These are phyloP conservation scores for Parochlus steinenii DNA, from an alignment of 2,888 invertebrate species.

Conservation along the genomic window DNA sequence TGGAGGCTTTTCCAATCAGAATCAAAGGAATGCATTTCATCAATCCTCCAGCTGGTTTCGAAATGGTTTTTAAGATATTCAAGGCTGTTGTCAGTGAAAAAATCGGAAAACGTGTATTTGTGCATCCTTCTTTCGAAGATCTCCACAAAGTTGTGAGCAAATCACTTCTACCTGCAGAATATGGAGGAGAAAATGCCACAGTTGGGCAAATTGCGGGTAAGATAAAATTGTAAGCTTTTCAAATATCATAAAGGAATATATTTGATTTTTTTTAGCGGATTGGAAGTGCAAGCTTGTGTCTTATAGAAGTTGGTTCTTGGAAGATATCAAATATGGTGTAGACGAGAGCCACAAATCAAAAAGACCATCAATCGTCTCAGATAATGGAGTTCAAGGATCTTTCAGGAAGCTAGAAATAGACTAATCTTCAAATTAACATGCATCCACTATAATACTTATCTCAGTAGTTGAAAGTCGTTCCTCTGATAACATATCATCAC, in stretches of 20 bases:
- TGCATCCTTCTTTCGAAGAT: constrained; percentile 20
- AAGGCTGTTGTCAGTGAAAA: constrained; percentile 7
- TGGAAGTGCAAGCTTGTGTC: constrained; percentile 26
- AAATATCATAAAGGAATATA: no score
- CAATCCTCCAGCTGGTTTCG: constrained; percentile 7
- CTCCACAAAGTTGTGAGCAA: constrained; percentile 26
- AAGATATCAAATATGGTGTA: constrained; percentile 24
- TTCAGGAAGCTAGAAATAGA: constrained; percentile 9
- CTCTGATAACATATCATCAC: no score
- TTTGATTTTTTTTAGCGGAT: no score
- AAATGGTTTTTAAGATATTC: constrained; percentile 6
- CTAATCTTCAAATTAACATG: background rate
- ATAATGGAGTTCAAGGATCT: constrained; percentile 1
- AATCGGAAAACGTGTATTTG: constrained; percentile 1
- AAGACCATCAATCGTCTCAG: constrained; percentile 12
- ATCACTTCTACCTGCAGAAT: constrained; percentile 28
- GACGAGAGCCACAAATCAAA: constrained; percentile 27
- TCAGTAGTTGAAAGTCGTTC: no score
- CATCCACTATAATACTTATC: background rate
- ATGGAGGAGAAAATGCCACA: constrained; percentile 28
- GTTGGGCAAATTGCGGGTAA: constrained; percentile 24
- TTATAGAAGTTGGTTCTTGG: constrained; percentile 26
- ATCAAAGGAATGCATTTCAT: constrained; percentile 11
- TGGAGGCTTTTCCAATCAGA: constrained; percentile 10
- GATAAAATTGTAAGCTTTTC: no score